Base-by-base conservation (phyloP, 2,888 invertebrate species). In the Meiosimyza decipiens region DNA sequence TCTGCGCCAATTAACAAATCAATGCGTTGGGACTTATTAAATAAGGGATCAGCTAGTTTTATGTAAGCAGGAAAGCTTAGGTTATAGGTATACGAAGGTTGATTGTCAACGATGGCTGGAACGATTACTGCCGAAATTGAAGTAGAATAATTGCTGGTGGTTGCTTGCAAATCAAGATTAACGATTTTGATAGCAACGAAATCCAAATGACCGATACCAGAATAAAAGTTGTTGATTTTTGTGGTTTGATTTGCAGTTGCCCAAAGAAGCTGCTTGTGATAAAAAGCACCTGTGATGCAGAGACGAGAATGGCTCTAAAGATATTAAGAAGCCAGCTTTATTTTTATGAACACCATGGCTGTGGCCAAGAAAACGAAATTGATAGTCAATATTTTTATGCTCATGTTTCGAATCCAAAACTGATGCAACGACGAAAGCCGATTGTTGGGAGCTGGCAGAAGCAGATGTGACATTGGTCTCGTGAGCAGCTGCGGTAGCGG, bases 41-140 rank as follows among this genome's bases (percentile, higher is more conserved):
- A 74, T 3, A 50, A 60, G 28, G 72, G 72, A 60, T 73, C 76
- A 16, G 76, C 73, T 3, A 74, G 69, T 12, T 9, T 68, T 28
- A 40, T 71, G 15, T 75, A 75, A 15, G 50, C 7, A 4, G 28
- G 28, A 28, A 28, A 3, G 28, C 4, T 28, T 28, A 28, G 4
- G 3, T 3, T 28, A 28, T 28, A 28, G 28, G 28, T 28, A 28
- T 28, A 28, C 3, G 28, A 28, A 3, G 73, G 64, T 4, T 71
- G 65, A n/a, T 67, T 50, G 6, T 70, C 16, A 60, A 69, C 59
- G 15, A 59, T 60, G 16, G 33, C 15, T 28, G 73, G 47, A 52
- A 55, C 9, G 18, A 69, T 59, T 12, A 62, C 15, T 16, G 62
- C 16, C 47, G 11, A 49, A 15, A 55, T 28, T 2, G 18, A 59